phyloP scores from a whole-genome alignment of 2,113 vertebrate species.

The Centrocercus urophasianus region DNA sequence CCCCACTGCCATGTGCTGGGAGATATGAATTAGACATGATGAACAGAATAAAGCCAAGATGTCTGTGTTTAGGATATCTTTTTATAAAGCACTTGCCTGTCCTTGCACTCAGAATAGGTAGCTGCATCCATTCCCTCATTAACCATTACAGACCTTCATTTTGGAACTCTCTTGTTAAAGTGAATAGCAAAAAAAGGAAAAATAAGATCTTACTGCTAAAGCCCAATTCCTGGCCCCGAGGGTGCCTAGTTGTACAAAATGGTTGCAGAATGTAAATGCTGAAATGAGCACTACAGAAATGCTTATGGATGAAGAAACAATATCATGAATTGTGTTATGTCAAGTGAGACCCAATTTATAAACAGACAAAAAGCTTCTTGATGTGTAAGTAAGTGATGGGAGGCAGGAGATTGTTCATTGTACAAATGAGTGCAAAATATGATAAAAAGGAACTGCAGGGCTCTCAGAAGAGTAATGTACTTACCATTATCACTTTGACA shows the following conservation, averaged over 20 bases:
- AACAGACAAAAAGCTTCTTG: constrained; percentile 65
- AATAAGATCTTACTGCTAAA: constrained; percentile 8
- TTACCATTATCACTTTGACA: constrained; percentile 24
- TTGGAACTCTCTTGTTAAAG: not conserved
- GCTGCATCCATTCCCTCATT: constrained; percentile 3
- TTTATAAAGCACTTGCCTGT: not conserved
- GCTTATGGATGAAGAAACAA: constrained; percentile 60
- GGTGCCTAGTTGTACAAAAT: not conserved
- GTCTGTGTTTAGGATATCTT: not conserved
- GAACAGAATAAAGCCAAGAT: constrained; percentile 38
- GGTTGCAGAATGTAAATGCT: constrained; percentile 49
- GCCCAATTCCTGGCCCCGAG: constrained; percentile 18
- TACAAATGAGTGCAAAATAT: constrained; percentile 52
- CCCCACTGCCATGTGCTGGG: not conserved
- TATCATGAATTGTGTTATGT: constrained; percentile 53
- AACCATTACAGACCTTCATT: not conserved
- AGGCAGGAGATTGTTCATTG: constrained; percentile 49
- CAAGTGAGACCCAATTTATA: constrained; percentile 60
- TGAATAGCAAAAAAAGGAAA: constrained; percentile 6
- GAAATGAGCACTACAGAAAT: constrained; percentile 37
- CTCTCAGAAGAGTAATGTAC: constrained; percentile 44
- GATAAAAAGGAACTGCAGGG: constrained; percentile 18
- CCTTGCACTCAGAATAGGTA: not conserved
- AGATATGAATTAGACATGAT: constrained; percentile 42
- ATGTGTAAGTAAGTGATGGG: constrained; percentile 39